Evolutionary conservation across 2,113 vertebrate genomes (phyloP).

Genomic region (Poeciliopsis occidentalis): DNA sequence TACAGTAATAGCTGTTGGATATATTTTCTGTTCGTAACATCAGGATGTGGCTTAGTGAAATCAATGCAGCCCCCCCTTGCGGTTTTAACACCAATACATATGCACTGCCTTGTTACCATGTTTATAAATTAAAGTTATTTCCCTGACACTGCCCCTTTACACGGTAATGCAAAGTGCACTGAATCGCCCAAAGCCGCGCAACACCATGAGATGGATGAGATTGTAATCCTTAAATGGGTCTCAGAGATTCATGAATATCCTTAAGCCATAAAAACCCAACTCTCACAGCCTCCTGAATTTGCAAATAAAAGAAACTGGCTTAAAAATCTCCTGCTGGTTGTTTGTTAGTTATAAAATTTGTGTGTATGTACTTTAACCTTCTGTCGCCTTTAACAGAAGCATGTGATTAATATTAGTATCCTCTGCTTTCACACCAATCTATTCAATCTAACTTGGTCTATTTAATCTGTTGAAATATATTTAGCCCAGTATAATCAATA

Average conservation of each 20-base stretch:
- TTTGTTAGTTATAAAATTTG: slow-evolving; percentile 59
- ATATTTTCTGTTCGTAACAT: slow-evolving; percentile 64
- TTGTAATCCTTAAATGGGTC: slow-evolving; percentile 78
- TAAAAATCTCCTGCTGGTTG: slow-evolving; percentile 60
- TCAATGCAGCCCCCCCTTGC: slow-evolving; percentile 55
- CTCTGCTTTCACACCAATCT: slow-evolving; percentile 23
- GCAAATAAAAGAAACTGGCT: slow-evolving; percentile 50
- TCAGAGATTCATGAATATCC: slow-evolving; percentile 79
- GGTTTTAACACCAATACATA: slow-evolving; percentile 62
- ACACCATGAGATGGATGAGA: slow-evolving; percentile 71
- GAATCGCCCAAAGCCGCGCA: slow-evolving; percentile 63
- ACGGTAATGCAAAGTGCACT: slow-evolving; percentile 67
- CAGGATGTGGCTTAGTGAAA: slow-evolving; percentile 58
- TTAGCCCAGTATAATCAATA: neutral
- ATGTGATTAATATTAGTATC: slow-evolving; percentile 60
- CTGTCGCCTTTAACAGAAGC: slow-evolving; percentile 56
- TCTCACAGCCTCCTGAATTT: slow-evolving; percentile 41
- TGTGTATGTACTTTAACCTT: slow-evolving; percentile 47
- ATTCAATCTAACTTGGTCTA: neutral
- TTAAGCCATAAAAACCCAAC: slow-evolving; percentile 55
- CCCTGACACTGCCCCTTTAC: slow-evolving; percentile 35
- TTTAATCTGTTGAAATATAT: neutral
- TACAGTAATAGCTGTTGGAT: slow-evolving; percentile 67
- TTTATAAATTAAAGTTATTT: slow-evolving; percentile 68
- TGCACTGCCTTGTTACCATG: slow-evolving; percentile 78